Percentiles rank a stretch among this genome's conserved stretches.
phyloP scores from a whole-genome alignment of 2,888 invertebrate genomes.

The Julus scanicus region DNA sequence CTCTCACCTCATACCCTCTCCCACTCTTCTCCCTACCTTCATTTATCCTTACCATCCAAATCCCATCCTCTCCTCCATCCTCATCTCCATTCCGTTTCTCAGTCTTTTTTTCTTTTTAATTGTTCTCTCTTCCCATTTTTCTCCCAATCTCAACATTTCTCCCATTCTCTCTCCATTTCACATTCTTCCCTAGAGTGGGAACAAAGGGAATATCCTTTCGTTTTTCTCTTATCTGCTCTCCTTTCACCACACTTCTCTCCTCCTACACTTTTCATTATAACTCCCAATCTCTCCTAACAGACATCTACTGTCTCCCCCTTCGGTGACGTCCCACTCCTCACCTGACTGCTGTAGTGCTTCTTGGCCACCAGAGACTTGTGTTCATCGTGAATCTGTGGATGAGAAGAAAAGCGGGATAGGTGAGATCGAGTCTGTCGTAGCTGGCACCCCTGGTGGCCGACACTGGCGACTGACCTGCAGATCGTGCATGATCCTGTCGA shows the following conservation, averaged over 20 bases:
- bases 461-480: conserved; percentile 66
- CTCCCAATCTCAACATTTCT: too few relatives aligned
- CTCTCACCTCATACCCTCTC: neutral
- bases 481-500: conserved; percentile 76
- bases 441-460: too few relatives aligned
- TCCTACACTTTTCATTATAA: neutral
- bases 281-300: neutral
- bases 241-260: too few relatives aligned
- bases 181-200: too few relatives aligned
- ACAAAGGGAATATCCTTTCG: too few relatives aligned
- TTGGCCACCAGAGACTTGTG: conserved; percentile 81
- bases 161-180: too few relatives aligned
- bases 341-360: conserved; percentile 72
- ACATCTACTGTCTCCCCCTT: neutral
- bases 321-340: neutral
- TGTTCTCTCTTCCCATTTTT: too few relatives aligned
- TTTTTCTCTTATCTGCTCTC: too few relatives aligned
- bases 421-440: neutral
- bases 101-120: too few relatives aligned
- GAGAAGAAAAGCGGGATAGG: neutral
- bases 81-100: too few relatives aligned
- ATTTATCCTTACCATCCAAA: too few relatives aligned
- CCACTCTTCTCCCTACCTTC: neutral
- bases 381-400: conserved; percentile 65
- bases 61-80: too few relatives aligned